phyloP scores from a whole-genome alignment of 2,797 vertebrate genomes.

The Vultur gryphus region DNA sequence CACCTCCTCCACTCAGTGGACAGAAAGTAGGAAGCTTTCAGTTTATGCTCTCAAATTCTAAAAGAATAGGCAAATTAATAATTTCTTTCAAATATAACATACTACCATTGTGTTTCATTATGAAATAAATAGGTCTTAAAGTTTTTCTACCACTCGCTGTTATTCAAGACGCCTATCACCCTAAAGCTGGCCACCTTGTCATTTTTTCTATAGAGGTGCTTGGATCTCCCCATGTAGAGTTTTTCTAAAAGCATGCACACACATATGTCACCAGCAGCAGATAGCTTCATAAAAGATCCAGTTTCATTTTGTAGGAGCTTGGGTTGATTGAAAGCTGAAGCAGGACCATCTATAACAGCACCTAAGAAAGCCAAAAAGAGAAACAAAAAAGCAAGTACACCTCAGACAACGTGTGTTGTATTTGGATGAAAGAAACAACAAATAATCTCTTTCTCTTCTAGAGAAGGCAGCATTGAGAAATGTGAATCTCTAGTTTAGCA shows the following conservation, averaged over 20 bases:
- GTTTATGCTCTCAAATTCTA: background rate
- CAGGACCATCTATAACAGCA: background rate
- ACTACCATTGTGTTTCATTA: background rate
- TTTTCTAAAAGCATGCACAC: background rate
- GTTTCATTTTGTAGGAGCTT: background rate
- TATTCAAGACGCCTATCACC: background rate
- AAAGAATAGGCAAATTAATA: background rate
- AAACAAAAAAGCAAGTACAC: background rate
- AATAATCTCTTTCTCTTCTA: background rate
- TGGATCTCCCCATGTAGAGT: background rate
- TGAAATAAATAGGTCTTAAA: background rate
- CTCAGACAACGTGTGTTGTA: background rate
- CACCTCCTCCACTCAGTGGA: background rate
- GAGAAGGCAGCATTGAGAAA: background rate
- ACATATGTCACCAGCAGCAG: background rate
- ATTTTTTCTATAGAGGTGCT: background rate
- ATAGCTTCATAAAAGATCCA: background rate
- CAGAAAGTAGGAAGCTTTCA: background rate
- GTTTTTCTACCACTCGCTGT: background rate
- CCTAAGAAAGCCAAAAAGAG: background rate
- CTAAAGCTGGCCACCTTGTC: background rate
- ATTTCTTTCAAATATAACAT: background rate
- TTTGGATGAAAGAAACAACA: background rate
- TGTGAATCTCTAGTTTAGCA: background rate
- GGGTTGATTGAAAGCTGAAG: background rate